Evolutionary conservation across 2,888 invertebrate species (phyloP), one percentile per base, ranked within the genome.

Genomic region (Phasia obesa): DNA sequence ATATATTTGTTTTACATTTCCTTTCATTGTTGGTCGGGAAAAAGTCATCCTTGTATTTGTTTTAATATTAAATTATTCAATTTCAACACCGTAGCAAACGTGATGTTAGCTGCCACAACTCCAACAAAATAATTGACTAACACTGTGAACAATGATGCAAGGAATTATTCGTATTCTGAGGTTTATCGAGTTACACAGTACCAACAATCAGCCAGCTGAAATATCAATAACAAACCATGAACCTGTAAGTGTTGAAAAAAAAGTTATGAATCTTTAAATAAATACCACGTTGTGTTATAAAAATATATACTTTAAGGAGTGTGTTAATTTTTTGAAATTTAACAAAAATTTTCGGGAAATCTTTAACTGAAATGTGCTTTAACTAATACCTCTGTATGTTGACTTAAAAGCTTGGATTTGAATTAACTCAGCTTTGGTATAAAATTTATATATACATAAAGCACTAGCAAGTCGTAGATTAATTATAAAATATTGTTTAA

Each of bases 121-220:
- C 42, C 53, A 65, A 70, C 75, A 75, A 76, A 71, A 38, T 81
- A 76, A 71, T 76, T 76, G 75, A 75, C 75, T 65, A 76, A 75
- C 51, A 49, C 19, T 81, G 47, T 31, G 62, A 65, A 73, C 64
- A 71, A 75, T 65, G 64, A 75, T 53, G 75, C 64, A 57, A 51
- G 64, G 51, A 64, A 81, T 67, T 62, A 23, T 51, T 23, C 47
- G n/a, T 62, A 17, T 38, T 11, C 49, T 47, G 4, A 51, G 38
- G 38, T 57, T 64, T 69, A 62, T 57, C 35, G 60, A 74, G 35
- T 71, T 59, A 11, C 25, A 69, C 27, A 35, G 15, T 55, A 13
- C 38, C 47, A 51, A 23, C 51, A 64, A 31, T 5, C 11, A 27
- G 21, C 51, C 19, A 42, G 21, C 19, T 19, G 70, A 67, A 38